Base-by-base conservation (phyloP, 2,888 invertebrate genomes). In the Chrysolina haemoptera region DNA sequence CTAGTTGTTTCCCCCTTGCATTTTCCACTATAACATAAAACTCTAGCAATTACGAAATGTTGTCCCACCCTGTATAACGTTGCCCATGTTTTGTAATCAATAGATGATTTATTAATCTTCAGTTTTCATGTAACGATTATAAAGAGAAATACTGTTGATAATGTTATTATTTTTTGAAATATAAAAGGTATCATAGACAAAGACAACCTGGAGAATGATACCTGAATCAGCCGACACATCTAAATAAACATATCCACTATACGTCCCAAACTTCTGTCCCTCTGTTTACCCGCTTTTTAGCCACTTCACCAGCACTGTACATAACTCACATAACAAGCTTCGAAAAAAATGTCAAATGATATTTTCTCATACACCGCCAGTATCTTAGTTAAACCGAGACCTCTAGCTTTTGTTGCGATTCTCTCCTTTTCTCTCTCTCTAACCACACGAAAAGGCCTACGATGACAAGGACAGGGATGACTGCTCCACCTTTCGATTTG, bases 311-410 rank as follows among this genome's bases (percentile, higher is more conserved):
- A 43, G 43, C 66, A 40, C 59, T 41, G 46, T 66, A 43, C 62
- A 20, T 65, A 22, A 59, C 8, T 35, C 35, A 35, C 35, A 35
- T 43, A 43, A 14, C 16, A 20, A 18, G 40, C 53, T 35, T 64
- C 11, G 59, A 69, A 73, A 79, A 81, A 82, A 80, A 76, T 79
- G 81, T 81, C 82, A 80, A 81, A 78, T 80, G 80, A 81, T 82
- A 81, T 81, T 81, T 80, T 80, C 79, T 76, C 76, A 74, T 71
- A 70, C 74, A 59, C 69, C 59, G 70, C 71, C 78, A 76, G 72
- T 74, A 73, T 72, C 78, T 78, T 76, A 76, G 76, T 80, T 79
- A 79, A 78, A 78, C 76, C 77, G 79, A 79, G 74, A 76, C 78
- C 77, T 71, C 68, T 68, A 41, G 66, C 71, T 55, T 64, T 73